phyloP scores from a whole-genome alignment of 1,140 invertebrate species.

The Drosophila athabasca region DNA sequence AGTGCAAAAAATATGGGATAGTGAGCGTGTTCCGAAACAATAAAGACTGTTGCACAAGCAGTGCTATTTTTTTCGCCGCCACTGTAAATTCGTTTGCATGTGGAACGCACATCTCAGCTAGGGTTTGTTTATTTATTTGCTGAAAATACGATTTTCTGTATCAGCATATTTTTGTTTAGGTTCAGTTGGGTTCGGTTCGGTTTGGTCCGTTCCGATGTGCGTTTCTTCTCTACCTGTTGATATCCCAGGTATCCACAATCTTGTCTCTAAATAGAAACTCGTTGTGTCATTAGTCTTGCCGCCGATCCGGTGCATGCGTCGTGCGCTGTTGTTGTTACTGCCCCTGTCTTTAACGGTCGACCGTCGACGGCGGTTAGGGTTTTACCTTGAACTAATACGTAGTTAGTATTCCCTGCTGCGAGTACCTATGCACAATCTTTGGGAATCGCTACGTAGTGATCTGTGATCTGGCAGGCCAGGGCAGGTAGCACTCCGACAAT shows the following conservation, averaged over 20 bases:
- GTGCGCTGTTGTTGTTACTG: slow-evolving; percentile 25
- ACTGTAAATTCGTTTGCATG: no score
- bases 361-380: slow-evolving; percentile 23
- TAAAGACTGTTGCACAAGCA: background rate
- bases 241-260: slow-evolving; percentile 76
- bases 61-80: background rate
- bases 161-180: slow-evolving; percentile 52
- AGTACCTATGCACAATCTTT: slow-evolving; percentile 34
- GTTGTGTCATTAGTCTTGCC: slow-evolving; percentile 74
- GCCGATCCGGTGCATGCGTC: slow-evolving; percentile 15
- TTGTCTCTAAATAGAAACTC: slow-evolving; percentile 77
- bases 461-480: background rate
- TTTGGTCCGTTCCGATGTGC: slow-evolving; percentile 1
- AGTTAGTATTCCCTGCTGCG: slow-evolving; percentile 59
- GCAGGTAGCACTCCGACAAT: slow-evolving; percentile 18
- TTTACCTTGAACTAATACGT: slow-evolving; percentile 78
- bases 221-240: slow-evolving; percentile 72
- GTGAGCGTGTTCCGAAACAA: no score
- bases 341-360: slow-evolving; percentile 25
- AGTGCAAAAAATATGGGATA: no score
- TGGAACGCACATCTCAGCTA: slow-evolving; percentile 4
- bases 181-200: slow-evolving; percentile 4
- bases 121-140: slow-evolving; percentile 61
- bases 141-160: slow-evolving; percentile 60
- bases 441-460: slow-evolving; percentile 2